Conservation (phyloP, 2,113 vertebrate genomes). For the Peromyscus polionotus region DNA sequence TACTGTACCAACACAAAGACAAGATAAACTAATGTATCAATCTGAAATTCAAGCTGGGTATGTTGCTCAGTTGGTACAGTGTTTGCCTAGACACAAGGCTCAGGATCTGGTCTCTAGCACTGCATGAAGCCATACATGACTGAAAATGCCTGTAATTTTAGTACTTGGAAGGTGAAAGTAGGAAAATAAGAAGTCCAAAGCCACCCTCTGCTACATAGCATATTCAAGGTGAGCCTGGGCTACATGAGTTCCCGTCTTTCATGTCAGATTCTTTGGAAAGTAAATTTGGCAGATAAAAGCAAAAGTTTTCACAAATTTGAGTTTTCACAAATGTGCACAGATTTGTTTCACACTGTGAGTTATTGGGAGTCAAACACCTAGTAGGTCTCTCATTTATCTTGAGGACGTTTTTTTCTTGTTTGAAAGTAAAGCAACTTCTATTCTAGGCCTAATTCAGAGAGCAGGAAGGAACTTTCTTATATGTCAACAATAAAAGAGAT, state of each 20-base stretch:
- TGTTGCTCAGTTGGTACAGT: not conserved
- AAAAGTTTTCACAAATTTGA: not conserved
- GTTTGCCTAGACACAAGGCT: not conserved
- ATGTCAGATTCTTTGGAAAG: not conserved
- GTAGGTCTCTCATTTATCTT: constrained; percentile 30
- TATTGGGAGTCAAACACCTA: not conserved
- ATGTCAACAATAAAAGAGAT: not conserved
- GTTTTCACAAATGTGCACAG: constrained; percentile 5
- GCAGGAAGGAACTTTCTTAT: not conserved
- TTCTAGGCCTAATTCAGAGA: not conserved
- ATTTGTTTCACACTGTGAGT: constrained; percentile 43
- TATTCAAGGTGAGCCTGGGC: not conserved
- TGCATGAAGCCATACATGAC: not conserved
- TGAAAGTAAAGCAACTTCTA: not conserved
- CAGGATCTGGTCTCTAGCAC: not conserved
- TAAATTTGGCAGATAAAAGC: not conserved
- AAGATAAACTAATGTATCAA: not conserved
- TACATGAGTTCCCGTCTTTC: not conserved
- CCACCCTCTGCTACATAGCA: not conserved
- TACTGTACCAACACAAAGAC: not conserved
- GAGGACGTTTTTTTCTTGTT: constrained; percentile 1
- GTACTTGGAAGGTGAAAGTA: not conserved
- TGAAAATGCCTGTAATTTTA: not conserved
- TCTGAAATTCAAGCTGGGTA: not conserved
- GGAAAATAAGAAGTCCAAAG: not conserved